A percentile compares a stretch with the other conserved stretches of the same genome.
Evolutionary conservation across 2,888 invertebrate species (phyloP).

Genomic region (Melipona beecheii): DNA sequence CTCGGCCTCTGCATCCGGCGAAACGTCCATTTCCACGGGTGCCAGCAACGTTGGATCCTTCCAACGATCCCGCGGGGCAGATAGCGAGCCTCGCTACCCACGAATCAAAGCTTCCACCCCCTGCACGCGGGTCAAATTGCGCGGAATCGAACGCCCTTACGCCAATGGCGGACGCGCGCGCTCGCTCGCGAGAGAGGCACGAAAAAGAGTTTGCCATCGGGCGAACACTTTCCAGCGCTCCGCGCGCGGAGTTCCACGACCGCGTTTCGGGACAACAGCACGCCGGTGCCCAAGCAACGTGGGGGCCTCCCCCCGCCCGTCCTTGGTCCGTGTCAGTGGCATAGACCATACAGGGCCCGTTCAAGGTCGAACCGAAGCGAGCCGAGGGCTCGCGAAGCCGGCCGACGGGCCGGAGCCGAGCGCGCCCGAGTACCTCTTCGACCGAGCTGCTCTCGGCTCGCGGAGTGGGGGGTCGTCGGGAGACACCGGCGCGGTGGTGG

Average conservation of each 20-base stretch:
- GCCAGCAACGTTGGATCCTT: background rate
- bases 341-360: constrained; percentile 84
- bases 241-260: constrained; percentile 81
- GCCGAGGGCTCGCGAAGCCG: constrained; percentile 71
- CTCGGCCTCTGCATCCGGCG: background rate
- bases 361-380: constrained; percentile 82
- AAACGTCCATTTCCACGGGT: constrained; percentile 15
- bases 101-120: constrained; percentile 15
- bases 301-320: constrained; percentile 76
- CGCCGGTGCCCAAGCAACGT: constrained; percentile 75
- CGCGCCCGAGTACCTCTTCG: constrained; percentile 22
- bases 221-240: constrained; percentile 80
- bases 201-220: constrained; percentile 80
- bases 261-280: constrained; percentile 83
- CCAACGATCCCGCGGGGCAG: background rate
- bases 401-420: constrained; percentile 61
- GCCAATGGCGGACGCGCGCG: constrained; percentile 65
- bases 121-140: background rate
- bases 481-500: background rate
- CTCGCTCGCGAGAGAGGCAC: constrained; percentile 62
- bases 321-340: constrained; percentile 84
- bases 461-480: constrained; percentile 11
- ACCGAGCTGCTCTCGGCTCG: constrained; percentile 15
- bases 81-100: background rate
- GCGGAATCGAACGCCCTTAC: constrained; percentile 51